Evolutionary conservation across 2,113 vertebrate species (phyloP).

Genomic region (Laticauda laticaudata): DNA sequence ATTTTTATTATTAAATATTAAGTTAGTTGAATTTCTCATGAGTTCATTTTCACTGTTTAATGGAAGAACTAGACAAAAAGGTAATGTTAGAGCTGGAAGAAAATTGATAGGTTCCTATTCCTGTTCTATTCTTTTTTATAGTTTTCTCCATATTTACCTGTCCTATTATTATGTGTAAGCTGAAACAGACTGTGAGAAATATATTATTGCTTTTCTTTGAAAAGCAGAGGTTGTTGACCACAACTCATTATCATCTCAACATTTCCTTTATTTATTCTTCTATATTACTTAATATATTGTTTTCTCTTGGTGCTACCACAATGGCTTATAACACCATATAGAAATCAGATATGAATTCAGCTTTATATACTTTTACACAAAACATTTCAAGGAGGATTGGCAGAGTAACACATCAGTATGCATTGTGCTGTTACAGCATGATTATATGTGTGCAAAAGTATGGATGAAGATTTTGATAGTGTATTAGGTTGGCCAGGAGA

Average conservation of each 20-base stretch:
- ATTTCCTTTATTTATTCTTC: not conserved
- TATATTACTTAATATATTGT: not conserved
- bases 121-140: not conserved
- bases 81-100: not conserved
- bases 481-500: not conserved
- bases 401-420: not conserved
- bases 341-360: not conserved
- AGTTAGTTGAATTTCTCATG: not conserved
- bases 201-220: not conserved
- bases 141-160: not conserved
- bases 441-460: not conserved
- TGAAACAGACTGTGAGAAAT: not conserved
- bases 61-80: not conserved
- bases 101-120: not conserved
- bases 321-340: not conserved
- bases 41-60: not conserved
- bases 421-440: not conserved
- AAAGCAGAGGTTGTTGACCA: not conserved
- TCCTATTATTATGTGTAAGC: not conserved
- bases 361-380: not conserved
- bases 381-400: not conserved
- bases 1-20: not conserved
- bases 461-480: not conserved
- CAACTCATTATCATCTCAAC: not conserved
- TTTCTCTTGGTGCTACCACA: not conserved